phyloP scores from a whole-genome alignment of 1,140 invertebrate genomes.

The Onthophagus taurus region DNA sequence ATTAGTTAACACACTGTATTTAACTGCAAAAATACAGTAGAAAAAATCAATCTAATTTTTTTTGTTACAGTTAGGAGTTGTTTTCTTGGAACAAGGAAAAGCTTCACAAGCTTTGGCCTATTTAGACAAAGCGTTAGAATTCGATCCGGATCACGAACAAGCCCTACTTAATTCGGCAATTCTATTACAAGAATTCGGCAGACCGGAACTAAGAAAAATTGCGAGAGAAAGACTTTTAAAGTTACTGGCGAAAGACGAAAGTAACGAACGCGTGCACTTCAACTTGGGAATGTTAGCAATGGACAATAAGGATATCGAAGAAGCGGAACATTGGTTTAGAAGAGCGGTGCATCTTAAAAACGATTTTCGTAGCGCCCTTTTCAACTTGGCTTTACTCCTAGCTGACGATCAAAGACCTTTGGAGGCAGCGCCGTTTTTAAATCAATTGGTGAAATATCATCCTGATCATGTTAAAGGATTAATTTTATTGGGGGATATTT shows the following conservation, averaged over 20 bases:
- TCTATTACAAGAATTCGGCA: slow-evolving; percentile 78
- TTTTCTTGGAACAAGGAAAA: slow-evolving; percentile 86
- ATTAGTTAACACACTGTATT: too few species aligned
- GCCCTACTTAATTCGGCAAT: slow-evolving; percentile 93
- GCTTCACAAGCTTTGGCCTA: slow-evolving; percentile 82
- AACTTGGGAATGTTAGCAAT: slow-evolving; percentile 83
- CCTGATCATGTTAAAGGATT: slow-evolving; percentile 92
- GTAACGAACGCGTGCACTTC: slow-evolving; percentile 85
- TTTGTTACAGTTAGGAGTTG: slow-evolving; percentile 74
- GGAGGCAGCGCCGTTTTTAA: slow-evolving; percentile 86
- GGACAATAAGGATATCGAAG: slow-evolving; percentile 82
- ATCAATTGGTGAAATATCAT: slow-evolving; percentile 83
- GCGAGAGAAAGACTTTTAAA: slow-evolving; percentile 72
- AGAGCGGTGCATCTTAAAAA: slow-evolving; percentile 74
- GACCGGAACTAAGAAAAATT: slow-evolving; percentile 65
- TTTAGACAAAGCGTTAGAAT: slow-evolving; percentile 84
- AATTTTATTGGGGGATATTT: slow-evolving; percentile 91
- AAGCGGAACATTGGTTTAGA: slow-evolving; percentile 82
- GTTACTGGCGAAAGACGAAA: slow-evolving; percentile 65
- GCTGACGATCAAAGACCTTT: slow-evolving; percentile 79
- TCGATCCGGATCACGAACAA: slow-evolving; percentile 91
- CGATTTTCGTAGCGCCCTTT: slow-evolving; percentile 85
- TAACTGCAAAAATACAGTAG: too few species aligned
- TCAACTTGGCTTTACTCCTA: slow-evolving; percentile 85
- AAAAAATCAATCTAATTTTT: too few species aligned